Evolutionary conservation across 2,113 vertebrate genomes (phyloP).

Genomic region (Phylloscopus whistleri): DNA sequence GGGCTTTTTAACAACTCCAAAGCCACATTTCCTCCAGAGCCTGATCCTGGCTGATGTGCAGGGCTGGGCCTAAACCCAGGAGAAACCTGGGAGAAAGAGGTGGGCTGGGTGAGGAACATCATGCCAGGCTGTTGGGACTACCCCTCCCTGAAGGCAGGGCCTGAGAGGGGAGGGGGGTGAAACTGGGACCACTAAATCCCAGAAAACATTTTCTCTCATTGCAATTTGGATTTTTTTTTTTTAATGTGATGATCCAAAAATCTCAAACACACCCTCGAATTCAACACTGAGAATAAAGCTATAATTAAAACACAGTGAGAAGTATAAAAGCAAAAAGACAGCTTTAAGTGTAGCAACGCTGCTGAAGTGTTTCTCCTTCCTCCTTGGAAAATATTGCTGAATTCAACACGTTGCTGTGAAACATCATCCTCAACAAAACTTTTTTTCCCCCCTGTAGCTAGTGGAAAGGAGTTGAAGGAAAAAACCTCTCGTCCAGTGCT

Average conservation of each 20-base stretch:
- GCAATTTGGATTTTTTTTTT: neutral
- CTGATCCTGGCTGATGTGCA: neutral
- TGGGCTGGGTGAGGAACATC: neutral
- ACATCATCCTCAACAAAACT: neutral
- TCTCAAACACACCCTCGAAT: neutral
- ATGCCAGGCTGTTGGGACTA: neutral
- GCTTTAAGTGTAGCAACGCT: neutral
- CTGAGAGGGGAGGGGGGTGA: neutral
- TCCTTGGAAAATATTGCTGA: constrained; percentile 8
- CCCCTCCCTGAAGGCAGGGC: neutral
- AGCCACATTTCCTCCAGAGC: neutral
- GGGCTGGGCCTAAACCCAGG: neutral
- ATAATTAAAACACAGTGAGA: constrained; percentile 38
- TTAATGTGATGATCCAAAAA: neutral
- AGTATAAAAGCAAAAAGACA: constrained; percentile 7
- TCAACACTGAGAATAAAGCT: neutral
- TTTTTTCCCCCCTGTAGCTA: neutral
- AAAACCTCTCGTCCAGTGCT: neutral
- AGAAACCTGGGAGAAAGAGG: neutral
- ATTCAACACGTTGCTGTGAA: constrained; percentile 8
- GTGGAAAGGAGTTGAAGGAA: neutral
- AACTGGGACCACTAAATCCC: neutral
- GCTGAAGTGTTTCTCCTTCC: neutral
- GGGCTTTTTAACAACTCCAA: neutral
- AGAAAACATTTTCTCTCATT: neutral